Percentiles rank a stretch among this genome's conserved stretches.
Conservation (phyloP, 2,888 invertebrate species). For the Alentia gelatinosa region DNA sequence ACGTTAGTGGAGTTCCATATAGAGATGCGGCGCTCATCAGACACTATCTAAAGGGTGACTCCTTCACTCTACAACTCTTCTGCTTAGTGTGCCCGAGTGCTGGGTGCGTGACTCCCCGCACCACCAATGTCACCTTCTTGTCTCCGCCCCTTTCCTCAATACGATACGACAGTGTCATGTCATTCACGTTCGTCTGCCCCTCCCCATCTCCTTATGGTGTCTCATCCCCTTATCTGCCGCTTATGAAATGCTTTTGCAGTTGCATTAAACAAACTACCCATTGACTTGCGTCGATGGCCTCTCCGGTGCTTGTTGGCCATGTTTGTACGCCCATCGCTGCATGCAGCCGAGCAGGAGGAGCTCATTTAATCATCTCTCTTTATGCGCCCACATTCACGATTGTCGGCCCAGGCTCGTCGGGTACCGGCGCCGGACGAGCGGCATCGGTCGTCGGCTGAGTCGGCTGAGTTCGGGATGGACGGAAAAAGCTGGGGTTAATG, state of each 20-base stretch:
- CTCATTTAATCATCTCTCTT: neutral
- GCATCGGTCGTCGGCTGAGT: neutral
- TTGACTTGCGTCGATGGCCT: neutral
- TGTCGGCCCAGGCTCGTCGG: neutral
- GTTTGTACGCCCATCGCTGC: neutral
- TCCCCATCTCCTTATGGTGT: neutral
- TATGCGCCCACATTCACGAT: conserved; percentile 17
- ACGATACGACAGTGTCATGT: neutral
- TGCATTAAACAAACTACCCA: conserved; percentile 25
- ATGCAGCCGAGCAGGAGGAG: neutral
- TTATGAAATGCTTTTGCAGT: conserved; percentile 26
- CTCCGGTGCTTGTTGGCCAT: neutral
- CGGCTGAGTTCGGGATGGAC: neutral
- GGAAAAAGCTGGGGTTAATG: conserved; percentile 43
- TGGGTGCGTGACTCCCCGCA: too few relatives aligned
- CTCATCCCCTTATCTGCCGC: conserved; percentile 1
- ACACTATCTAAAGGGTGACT: too few relatives aligned
- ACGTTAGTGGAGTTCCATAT: too few relatives aligned
- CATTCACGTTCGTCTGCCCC: neutral
- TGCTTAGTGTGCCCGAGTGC: too few relatives aligned
- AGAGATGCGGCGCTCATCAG: too few relatives aligned
- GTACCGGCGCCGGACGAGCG: neutral
- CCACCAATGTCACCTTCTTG: too few relatives aligned
- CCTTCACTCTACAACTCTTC: too few relatives aligned
- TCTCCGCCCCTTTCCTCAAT: too few relatives aligned